phyloP scores from a whole-genome alignment of 2,888 invertebrate species.

The Polyommatus icarus region DNA sequence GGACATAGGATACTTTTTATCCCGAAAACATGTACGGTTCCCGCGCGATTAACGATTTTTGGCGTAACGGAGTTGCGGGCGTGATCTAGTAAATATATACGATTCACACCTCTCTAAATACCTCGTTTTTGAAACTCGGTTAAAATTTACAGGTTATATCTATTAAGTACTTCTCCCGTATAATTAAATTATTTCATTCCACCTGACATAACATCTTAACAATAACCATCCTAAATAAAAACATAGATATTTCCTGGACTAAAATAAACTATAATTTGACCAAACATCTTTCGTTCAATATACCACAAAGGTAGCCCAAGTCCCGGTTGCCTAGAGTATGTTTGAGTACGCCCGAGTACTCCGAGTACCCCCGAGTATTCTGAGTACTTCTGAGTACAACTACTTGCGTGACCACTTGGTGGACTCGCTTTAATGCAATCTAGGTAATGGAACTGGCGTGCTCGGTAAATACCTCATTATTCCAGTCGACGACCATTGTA shows the following conservation, averaged over 20 bases:
- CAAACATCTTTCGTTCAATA: background rate
- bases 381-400: background rate
- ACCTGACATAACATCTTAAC: too few species aligned
- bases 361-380: background rate
- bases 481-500: background rate
- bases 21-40: too few species aligned
- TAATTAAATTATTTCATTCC: too few species aligned
- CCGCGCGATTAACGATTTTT: too few species aligned
- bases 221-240: too few species aligned
- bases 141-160: too few species aligned
- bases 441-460: slow-evolving; percentile 33
- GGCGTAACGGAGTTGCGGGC: too few species aligned
- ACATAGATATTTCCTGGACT: background rate
- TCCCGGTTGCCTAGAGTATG: background rate
- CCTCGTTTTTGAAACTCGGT: too few species aligned
- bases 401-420: slow-evolving; percentile 32
- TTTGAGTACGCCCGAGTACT: background rate
- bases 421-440: slow-evolving; percentile 36
- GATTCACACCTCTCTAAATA: too few species aligned
- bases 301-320: background rate
- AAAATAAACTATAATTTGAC: background rate
- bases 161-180: too few species aligned
- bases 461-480: slow-evolving; percentile 19
- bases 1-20: too few species aligned
- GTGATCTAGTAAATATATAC: too few species aligned